phyloP scores from a whole-genome alignment of 2,797 vertebrate genomes.

The Hippopotamyrus pictus region DNA sequence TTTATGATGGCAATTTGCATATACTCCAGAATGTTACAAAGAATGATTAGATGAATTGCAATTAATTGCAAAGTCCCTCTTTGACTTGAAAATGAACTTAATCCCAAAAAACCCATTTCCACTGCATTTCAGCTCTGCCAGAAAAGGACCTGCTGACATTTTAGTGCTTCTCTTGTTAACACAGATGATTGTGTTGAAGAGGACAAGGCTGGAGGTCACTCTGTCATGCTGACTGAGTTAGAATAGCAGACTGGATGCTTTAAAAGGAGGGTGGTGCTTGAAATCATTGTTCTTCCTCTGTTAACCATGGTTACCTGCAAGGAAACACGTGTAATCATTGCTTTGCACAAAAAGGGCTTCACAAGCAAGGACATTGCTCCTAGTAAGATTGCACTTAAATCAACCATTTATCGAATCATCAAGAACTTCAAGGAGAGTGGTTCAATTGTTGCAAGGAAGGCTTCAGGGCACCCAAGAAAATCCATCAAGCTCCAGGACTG shows the following conservation, averaged over 20 bases:
- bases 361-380: background rate
- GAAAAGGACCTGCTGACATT: background rate
- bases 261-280: background rate
- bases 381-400: background rate
- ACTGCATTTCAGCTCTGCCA: background rate
- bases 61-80: background rate
- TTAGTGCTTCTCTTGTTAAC: background rate
- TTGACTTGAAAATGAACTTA: background rate
- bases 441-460: background rate
- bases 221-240: background rate
- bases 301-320: background rate
- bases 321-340: background rate
- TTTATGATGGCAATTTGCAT: background rate
- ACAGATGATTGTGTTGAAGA: background rate
- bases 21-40: background rate
- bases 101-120: background rate
- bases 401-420: background rate
- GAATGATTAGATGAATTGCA: background rate
- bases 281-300: background rate
- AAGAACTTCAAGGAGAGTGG: background rate
- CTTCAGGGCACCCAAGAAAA: background rate
- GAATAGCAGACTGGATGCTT: background rate
- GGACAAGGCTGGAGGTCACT: background rate
- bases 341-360: background rate
- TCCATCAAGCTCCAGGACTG: background rate